Evolutionary conservation across 1,140 invertebrate genomes (phyloP).

Genomic region (Apis cerana): DNA sequence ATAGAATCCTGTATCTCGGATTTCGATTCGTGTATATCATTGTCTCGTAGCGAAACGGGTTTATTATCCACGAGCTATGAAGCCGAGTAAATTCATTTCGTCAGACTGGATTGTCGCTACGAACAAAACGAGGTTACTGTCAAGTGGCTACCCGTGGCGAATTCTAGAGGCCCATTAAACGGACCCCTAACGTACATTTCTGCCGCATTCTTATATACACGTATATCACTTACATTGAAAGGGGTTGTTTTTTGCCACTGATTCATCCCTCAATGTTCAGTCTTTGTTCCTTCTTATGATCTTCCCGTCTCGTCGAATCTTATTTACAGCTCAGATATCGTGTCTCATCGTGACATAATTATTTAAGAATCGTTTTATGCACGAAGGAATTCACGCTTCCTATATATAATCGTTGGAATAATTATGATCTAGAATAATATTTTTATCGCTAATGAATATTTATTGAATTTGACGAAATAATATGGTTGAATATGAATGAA

Average conservation of each 20-base stretch:
- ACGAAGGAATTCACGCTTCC: not conserved
- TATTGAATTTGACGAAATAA: not conserved
- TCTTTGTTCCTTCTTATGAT: slow-evolving; percentile 29
- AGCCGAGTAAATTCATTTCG: slow-evolving; percentile 65
- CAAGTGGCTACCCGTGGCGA: slow-evolving; percentile 74
- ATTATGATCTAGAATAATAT: not conserved
- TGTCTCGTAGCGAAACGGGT: slow-evolving; percentile 8
- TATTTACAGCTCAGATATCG: slow-evolving; percentile 12
- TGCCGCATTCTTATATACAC: slow-evolving; percentile 47
- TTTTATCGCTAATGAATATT: slow-evolving; percentile 10
- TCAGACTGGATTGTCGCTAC: slow-evolving; percentile 50
- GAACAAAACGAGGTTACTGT: slow-evolving; percentile 72
- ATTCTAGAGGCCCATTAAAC: slow-evolving; percentile 68
- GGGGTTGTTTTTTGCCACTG: slow-evolving; percentile 61
- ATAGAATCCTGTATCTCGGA: no score
- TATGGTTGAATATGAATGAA: not conserved
- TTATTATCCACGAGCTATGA: slow-evolving; percentile 61
- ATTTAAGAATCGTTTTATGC: not conserved
- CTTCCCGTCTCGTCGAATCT: not conserved
- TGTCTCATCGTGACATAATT: slow-evolving; percentile 12
- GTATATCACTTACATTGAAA: slow-evolving; percentile 32
- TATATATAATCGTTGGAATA: not conserved
- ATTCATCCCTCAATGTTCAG: slow-evolving; percentile 51
- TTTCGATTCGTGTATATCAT: not conserved
- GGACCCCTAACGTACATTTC: slow-evolving; percentile 46